A percentile compares a stretch with the other conserved stretches of the same genome.
Evolutionary conservation across 2,888 invertebrate genomes (phyloP).

Genomic region (Morinoia aosen): DNA sequence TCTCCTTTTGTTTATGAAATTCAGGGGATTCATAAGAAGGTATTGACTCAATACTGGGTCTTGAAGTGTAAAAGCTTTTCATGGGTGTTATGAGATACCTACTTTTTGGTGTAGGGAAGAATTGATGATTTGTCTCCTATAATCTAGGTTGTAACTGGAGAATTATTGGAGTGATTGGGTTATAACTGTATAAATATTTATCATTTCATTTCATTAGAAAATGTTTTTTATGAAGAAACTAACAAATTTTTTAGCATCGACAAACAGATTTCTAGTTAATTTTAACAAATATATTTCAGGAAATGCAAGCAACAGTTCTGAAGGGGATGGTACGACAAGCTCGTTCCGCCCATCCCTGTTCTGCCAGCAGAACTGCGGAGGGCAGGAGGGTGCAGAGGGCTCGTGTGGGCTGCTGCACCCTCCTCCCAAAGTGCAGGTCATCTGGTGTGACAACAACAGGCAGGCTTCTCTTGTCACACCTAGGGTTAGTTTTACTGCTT

Average conservation of each 20-base stretch:
- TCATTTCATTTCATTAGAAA: no score
- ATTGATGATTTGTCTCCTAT: no score
- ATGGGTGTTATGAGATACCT: background rate
- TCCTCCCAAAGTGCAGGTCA: slow-evolving; percentile 49
- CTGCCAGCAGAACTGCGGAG: slow-evolving; percentile 31
- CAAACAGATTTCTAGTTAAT: no score
- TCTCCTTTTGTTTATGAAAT: background rate
- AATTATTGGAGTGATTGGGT: no score
- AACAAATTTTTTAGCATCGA: no score
- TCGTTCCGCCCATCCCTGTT: slow-evolving; percentile 17
- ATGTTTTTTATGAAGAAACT: no score
- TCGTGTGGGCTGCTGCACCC: slow-evolving; percentile 20
- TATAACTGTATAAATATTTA: no score
- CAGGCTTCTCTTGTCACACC: slow-evolving; percentile 63
- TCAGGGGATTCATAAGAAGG: background rate
- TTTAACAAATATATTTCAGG: background rate
- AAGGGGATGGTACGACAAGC: background rate
- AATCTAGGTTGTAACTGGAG: no score
- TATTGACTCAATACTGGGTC: background rate
- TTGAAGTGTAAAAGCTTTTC: background rate
- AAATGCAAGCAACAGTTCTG: background rate
- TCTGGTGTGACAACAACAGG: slow-evolving; percentile 66
- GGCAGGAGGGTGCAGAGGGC: background rate
- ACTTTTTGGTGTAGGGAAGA: no score
- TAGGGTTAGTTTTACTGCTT: slow-evolving; percentile 55